phyloP scores from a whole-genome alignment of 2,113 vertebrate species.

The Spermophilus dauricus region DNA sequence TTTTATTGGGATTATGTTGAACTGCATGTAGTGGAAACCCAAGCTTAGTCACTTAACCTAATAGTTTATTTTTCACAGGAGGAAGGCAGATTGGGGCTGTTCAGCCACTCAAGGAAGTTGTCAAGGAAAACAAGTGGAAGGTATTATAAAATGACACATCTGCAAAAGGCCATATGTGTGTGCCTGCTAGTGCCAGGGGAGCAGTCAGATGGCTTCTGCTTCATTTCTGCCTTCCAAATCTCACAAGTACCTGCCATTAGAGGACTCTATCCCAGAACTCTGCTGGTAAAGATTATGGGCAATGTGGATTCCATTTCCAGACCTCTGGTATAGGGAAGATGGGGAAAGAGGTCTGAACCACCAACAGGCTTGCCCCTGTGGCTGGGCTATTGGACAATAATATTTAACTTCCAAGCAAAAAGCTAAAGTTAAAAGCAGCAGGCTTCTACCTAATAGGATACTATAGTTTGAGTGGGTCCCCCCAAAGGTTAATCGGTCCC shows the following conservation, averaged over 20 bases:
- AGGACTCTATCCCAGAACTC: not conserved
- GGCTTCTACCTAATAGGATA: not conserved
- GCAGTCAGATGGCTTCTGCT: not conserved
- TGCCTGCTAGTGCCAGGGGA: not conserved
- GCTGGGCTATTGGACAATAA: not conserved
- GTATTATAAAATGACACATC: not conserved
- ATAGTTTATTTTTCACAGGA: not conserved
- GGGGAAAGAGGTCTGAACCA: not conserved
- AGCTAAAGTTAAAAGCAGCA: not conserved
- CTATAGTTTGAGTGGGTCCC: not conserved
- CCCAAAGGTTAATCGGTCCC: not conserved
- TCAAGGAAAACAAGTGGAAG: not conserved
- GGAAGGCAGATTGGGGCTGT: not conserved
- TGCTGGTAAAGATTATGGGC: not conserved
- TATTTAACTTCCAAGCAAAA: not conserved
- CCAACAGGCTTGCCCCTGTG: not conserved
- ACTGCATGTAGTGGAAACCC: not conserved
- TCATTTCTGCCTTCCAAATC: not conserved
- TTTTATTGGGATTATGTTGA: not conserved
- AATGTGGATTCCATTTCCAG: not conserved
- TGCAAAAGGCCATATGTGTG: not conserved
- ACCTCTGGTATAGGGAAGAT: not conserved
- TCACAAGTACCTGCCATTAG: fast-evolving
- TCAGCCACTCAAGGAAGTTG: not conserved
- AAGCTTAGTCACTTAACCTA: not conserved